Base-by-base conservation (phyloP, 2,113 vertebrate species). In the Hoplias malabaricus region DNA sequence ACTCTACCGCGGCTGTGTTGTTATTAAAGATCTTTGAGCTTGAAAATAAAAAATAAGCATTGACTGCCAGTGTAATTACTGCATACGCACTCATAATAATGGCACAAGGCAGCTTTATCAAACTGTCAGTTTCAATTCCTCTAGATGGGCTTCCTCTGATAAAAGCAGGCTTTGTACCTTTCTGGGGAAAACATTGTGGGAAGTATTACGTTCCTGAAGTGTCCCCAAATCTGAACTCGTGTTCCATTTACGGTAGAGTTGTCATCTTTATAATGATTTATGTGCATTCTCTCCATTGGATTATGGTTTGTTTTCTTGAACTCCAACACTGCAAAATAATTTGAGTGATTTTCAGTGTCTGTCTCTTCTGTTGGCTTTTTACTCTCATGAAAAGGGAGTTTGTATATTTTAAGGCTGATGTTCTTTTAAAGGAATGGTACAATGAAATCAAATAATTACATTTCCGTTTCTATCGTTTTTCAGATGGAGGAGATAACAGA, bases 61-160 rank as follows among this genome's bases (percentile, higher is more conserved):
- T 54, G 34, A 29, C 65, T 71, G 36, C 59, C 62, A 48, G 5
- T 2, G 40, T 67, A 73, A 72, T 73, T 79, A 63, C 40, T 25
- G 38, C 46, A 42, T 46, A 29, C 38, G 12, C 53, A 59, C 21
- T 77, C 2, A 54, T 6, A n/a, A 57, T 53, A 23, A 70, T 63
- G 43, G 33, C 13, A n/a, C 66, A 29, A 5, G 33, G 73, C 53
- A 31, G 63, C 48, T 50, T 69, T 36, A 74, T 74, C 53, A 69
- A 57, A 59, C 50, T 7, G 54, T 73, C 75, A 34, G 14, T 69
- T 77, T 77, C 69, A 77, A 46, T 77, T 69, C 68, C 53, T 61
- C 54, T 68, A n/a, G 66, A 77, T 65, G 69, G 54, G 12, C 66
- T 57, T n/a, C 56, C 25, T 38, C 63, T 76, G 74, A 27, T 40